Evolutionary conservation across 2,113 vertebrate species (phyloP).

Genomic region (Cyprinus carpio): DNA sequence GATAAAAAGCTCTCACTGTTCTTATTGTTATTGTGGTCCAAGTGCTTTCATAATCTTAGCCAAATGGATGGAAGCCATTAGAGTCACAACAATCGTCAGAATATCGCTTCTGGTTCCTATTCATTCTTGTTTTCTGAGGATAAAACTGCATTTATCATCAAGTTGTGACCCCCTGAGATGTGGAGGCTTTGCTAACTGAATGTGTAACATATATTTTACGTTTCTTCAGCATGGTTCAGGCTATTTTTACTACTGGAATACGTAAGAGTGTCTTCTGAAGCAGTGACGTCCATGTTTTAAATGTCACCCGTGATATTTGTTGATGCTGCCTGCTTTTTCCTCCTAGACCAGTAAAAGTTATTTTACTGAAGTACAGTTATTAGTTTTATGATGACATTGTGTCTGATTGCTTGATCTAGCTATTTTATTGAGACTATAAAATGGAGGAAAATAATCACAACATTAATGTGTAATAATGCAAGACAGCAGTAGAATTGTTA

Average conservation of each 20-base stretch:
- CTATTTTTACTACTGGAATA: slow-evolving; percentile 4
- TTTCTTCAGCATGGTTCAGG: neutral
- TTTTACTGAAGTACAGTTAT: slow-evolving; percentile 9
- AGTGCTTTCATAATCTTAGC: neutral
- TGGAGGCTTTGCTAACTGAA: neutral
- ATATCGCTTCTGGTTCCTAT: slow-evolving; percentile 6
- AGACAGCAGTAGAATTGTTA: neutral
- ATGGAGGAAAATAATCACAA: neutral
- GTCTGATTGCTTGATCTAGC: neutral
- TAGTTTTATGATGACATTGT: neutral
- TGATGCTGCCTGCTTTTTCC: neutral
- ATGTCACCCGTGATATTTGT: slow-evolving; percentile 22
- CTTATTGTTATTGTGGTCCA: neutral
- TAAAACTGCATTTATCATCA: neutral
- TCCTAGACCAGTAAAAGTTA: neutral
- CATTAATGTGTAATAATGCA: neutral
- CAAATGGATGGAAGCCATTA: neutral
- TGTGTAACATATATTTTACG: neutral
- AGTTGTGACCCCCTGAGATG: slow-evolving; percentile 1
- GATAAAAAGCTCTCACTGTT: slow-evolving; percentile 4
- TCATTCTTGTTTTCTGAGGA: neutral
- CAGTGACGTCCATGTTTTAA: neutral
- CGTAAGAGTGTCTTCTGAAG: neutral
- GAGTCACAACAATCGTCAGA: neutral
- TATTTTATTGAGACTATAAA: neutral